Conservation (phyloP, 2,888 invertebrate species). For the Sisyra terminalis region DNA sequence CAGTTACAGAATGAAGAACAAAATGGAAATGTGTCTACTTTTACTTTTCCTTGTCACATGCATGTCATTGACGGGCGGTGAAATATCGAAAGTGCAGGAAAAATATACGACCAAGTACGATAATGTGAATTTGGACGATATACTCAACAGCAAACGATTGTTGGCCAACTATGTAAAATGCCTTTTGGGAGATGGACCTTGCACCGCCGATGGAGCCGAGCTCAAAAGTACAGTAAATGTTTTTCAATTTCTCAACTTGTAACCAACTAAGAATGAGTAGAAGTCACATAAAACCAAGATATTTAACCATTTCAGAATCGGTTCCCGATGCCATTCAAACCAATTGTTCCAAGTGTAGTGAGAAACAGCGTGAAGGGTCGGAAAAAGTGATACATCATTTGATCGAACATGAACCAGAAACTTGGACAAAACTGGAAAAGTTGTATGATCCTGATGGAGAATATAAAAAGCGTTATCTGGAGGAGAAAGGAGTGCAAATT, state of each 20-base stretch:
- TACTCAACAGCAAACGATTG: constrained; percentile 1
- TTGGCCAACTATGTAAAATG: constrained; percentile 2
- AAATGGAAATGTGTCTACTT: no score
- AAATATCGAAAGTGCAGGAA: no score
- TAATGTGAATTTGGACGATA: constrained; percentile 2
- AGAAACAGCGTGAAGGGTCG: constrained; percentile 1
- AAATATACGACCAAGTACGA: constrained; percentile 7
- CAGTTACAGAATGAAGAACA: no score
- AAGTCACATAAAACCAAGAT: no score
- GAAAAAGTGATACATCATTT: constrained; percentile 2
- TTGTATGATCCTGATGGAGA: not conserved
- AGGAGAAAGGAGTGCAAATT: no score
- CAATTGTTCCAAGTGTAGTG: constrained; percentile 2
- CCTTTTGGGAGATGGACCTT: constrained; percentile 3
- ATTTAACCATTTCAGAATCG: not conserved
- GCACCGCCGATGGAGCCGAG: constrained; percentile 6
- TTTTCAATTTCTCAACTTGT: no score
- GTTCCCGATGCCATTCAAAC: constrained; percentile 4
- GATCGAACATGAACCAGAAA: not conserved
- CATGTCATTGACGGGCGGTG: no score
- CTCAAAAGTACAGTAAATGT: constrained; percentile 6
- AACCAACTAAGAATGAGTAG: no score
- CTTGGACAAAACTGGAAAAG: not conserved
- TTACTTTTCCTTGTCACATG: no score
- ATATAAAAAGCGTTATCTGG: constrained; percentile 1